Evolutionary conservation across 2,888 invertebrate genomes (phyloP).

Genomic region (Tenthredo distinguenda): DNA sequence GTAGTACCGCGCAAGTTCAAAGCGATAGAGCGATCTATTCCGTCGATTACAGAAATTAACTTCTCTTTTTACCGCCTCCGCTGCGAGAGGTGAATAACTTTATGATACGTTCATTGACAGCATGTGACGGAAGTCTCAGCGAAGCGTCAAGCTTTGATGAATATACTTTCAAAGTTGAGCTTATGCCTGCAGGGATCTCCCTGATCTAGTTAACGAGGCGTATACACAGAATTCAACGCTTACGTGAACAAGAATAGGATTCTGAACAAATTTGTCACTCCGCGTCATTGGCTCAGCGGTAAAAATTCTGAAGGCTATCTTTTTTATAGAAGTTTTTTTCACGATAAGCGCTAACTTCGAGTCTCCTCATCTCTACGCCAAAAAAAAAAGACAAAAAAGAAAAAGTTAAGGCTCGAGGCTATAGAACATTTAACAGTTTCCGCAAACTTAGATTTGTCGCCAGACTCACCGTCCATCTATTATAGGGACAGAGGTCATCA

Average conservation of each 20-base stretch:
- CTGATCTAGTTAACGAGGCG: constrained; percentile 30
- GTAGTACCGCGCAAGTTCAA: constrained; percentile 25
- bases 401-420: constrained; percentile 11
- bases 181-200: neutral
- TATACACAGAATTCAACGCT: constrained; percentile 14
- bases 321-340: constrained; percentile 14
- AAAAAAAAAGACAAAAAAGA: neutral
- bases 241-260: constrained; percentile 32
- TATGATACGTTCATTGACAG: neutral
- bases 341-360: constrained; percentile 22
- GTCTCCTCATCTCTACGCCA: constrained; percentile 21
- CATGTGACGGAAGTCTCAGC: neutral
- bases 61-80: neutral
- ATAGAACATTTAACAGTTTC: constrained; percentile 30
- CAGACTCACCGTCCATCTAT: constrained; percentile 15
- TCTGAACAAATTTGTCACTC: constrained; percentile 19
- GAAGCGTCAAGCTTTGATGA: constrained; percentile 42
- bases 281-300: neutral
- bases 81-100: neutral
- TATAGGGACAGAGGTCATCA: neutral
- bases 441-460: constrained; percentile 24
- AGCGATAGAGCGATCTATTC: constrained; percentile 39
- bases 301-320: constrained; percentile 19
- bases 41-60: constrained; percentile 43
- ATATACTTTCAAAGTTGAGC: constrained; percentile 31